Evolutionary conservation across 2,113 vertebrate species (phyloP).

Genomic region (Ia io): DNA sequence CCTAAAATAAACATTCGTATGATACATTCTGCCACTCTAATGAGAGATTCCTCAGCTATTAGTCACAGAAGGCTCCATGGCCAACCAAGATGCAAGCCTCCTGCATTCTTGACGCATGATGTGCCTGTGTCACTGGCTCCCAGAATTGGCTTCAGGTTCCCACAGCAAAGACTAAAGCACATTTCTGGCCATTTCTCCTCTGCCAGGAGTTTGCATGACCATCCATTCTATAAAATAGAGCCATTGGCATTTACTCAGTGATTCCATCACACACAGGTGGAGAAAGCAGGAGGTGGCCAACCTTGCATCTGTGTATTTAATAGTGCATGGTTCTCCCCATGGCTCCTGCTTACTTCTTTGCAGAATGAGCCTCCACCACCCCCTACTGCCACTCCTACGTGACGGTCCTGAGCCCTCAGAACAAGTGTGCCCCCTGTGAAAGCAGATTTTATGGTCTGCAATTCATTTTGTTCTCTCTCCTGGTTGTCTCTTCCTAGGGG

Average conservation of each 20-base stretch:
- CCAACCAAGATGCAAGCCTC: neutral
- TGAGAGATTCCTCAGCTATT: conserved; percentile 32
- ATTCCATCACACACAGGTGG: neutral
- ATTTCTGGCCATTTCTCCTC: neutral
- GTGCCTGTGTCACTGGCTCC: neutral
- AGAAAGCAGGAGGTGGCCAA: neutral
- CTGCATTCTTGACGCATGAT: conserved; percentile 34
- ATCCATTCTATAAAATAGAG: neutral
- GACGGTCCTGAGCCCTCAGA: neutral
- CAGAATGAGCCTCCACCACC: neutral
- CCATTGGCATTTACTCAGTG: neutral
- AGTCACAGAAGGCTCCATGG: conserved; percentile 26
- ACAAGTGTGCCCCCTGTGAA: neutral
- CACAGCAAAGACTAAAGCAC: neutral
- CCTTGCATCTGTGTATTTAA: neutral
- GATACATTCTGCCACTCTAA: conserved; percentile 42
- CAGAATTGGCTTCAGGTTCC: neutral
- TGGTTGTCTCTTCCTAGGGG: conserved; percentile 20
- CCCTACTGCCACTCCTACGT: neutral
- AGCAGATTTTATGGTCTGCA: neutral
- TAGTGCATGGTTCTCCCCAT: neutral
- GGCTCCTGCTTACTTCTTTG: neutral
- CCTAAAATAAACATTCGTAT: conserved; percentile 66
- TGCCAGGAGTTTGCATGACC: neutral
- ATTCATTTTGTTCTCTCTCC: neutral